Evolutionary conservation across 1,140 invertebrate species (phyloP).

Genomic region (Orussus abietinus): DNA sequence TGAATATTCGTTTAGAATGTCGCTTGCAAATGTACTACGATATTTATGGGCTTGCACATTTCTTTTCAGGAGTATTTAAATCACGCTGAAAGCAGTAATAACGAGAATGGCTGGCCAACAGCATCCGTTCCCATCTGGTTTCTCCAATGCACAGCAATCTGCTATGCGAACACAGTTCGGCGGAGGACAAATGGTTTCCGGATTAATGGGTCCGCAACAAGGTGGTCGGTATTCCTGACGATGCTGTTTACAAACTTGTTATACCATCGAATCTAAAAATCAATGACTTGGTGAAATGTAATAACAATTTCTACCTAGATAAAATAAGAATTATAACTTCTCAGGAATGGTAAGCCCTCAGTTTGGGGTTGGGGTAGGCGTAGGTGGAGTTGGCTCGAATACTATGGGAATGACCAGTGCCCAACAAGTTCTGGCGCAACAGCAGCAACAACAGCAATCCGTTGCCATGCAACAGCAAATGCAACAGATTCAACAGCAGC

Average conservation of each 20-base stretch:
- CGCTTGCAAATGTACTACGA: too few species aligned
- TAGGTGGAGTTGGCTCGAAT: slow-evolving; percentile 35
- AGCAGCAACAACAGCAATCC: slow-evolving; percentile 39
- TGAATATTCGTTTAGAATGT: too few species aligned
- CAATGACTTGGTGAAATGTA: not conserved
- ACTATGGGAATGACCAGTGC: slow-evolving; percentile 45
- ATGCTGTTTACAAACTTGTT: slow-evolving; percentile 1
- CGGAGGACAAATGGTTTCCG: slow-evolving; percentile 54
- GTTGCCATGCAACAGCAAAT: slow-evolving; percentile 39
- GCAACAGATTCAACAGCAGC: slow-evolving; percentile 25
- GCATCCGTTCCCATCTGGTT: slow-evolving; percentile 58
- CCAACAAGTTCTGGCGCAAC: slow-evolving; percentile 44
- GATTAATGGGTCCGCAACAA: slow-evolving; percentile 54
- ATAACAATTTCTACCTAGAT: slow-evolving; percentile 1
- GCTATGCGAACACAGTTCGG: slow-evolving; percentile 57
- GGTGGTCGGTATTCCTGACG: slow-evolving; percentile 27
- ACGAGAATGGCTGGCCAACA: slow-evolving; percentile 58
- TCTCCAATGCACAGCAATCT: slow-evolving; percentile 55
- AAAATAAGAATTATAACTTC: slow-evolving; percentile 15
- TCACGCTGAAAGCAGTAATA: too few species aligned
- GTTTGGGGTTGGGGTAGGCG: slow-evolving; percentile 43
- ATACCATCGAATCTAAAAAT: not conserved
- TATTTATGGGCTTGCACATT: too few species aligned
- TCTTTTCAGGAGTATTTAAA: too few species aligned
- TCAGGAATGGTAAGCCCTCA: slow-evolving; percentile 44